Base-by-base conservation (phyloP, 2,888 invertebrate genomes). In the Eubasilissa splendida region DNA sequence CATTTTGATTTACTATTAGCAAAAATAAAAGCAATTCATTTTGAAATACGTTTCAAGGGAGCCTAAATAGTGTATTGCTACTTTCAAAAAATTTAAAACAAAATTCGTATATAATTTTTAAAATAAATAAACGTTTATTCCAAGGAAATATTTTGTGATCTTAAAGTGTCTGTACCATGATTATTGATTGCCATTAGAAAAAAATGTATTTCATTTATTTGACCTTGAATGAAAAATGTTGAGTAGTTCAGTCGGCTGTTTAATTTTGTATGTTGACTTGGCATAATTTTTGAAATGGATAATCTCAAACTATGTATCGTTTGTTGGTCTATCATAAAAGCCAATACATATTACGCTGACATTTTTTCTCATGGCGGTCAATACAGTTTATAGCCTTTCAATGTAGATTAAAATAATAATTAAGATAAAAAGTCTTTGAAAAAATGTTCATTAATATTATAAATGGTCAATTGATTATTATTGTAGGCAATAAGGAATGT, bases 31-130 rank as follows among this genome's bases (percentile, higher is more conserved):
- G 42, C 42, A 42, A 42, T 42, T 42, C 42, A 42, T 42, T 42
- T 42, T 42, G 42, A 2, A 42, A 42, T 42, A 42, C 7, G 42
- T 42, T 2, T 7, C 50, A 87, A 87, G 86, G 76, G 76, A 80
- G 77, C 82, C 66, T 70, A 68, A 14, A 63, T 71, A 70, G 78
- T 76, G 73, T 76, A 78, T 53, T 70, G 82, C 58, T 71, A 71
- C 74, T 31, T 10, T 73, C 74, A 83, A 79, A 79, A 82, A 70
- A 76, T 77, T 70, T 80, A 65, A 65, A 77, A 81, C 82, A 73
- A 83, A 1, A 83, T 76, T 33, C 71, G 66, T 82, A 77, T 63
- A 79, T 54, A 70, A 80, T 81, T 82, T 65, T 71, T 58, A 82
- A 81, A 79, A 79, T 78, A 66, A 77, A 56, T 73, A 59, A 59